Conservation (phyloP, 2,888 invertebrate species). For the Calephelis perditalis region DNA sequence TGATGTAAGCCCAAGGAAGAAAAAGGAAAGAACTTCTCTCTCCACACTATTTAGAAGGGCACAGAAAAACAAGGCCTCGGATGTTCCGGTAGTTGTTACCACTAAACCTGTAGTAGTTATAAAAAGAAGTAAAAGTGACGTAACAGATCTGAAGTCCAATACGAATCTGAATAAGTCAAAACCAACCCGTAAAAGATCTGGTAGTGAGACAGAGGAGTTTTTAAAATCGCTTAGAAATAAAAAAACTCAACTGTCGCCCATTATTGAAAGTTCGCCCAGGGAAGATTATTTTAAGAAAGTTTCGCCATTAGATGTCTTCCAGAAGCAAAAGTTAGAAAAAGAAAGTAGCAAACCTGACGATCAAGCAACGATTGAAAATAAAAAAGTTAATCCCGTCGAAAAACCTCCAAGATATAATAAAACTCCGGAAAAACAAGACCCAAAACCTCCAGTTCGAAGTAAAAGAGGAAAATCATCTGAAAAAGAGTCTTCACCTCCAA, state of each 20-base stretch:
- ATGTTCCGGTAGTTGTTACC: constrained; percentile 66
- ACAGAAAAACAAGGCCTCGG: constrained; percentile 72
- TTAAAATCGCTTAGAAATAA: constrained; percentile 73
- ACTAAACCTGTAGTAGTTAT: constrained; percentile 62
- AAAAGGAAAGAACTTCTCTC: constrained; percentile 79
- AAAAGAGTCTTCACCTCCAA: constrained; percentile 53
- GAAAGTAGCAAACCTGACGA: constrained; percentile 46
- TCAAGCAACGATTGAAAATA: constrained; percentile 41
- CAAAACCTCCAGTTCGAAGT: constrained; percentile 54
- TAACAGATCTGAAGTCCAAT: constrained; percentile 79
- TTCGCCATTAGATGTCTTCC: constrained; percentile 57
- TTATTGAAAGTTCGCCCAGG: constrained; percentile 85
- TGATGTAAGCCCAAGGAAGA: constrained; percentile 71
- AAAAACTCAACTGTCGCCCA: constrained; percentile 86
- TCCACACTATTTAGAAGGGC: constrained; percentile 82
- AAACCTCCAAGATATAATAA: constrained; percentile 67
- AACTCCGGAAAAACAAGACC: constrained; percentile 60
- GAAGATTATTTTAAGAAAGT: constrained; percentile 82
- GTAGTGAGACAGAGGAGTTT: constrained; percentile 80
- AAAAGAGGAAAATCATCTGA: constrained; percentile 61
- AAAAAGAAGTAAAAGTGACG: constrained; percentile 81
- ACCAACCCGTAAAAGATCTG: constrained; percentile 77
- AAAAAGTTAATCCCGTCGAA: constrained; percentile 68
- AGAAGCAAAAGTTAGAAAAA: constrained; percentile 56
- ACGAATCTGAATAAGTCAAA: constrained; percentile 61